Percentiles rank a stretch among this genome's conserved stretches.
These are phyloP conservation scores for Apodemia duryi DNA, from an alignment of 2,888 invertebrate species.

Conservation along the genomic window DNA sequence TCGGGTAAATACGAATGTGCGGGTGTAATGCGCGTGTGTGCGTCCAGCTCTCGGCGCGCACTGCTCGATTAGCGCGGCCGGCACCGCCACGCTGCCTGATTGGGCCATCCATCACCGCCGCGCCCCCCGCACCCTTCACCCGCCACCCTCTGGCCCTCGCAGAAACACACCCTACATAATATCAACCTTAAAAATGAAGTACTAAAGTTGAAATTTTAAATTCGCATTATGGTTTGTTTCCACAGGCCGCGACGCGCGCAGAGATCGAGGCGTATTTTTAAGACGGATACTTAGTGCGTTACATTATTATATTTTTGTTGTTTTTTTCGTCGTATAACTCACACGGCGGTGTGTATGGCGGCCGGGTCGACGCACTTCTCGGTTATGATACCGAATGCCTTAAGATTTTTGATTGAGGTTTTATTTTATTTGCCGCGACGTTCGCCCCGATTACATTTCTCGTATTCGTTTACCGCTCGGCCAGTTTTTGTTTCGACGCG, in stretches of 20 bases:
- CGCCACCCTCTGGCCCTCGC: constrained; percentile 39
- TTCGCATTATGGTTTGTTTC: constrained; percentile 28
- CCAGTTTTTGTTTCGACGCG: constrained; percentile 71
- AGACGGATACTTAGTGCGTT: constrained; percentile 77
- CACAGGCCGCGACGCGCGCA: constrained; percentile 62
- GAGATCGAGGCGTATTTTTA: constrained; percentile 71
- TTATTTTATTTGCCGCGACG: constrained; percentile 72
- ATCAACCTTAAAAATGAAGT: constrained; percentile 17
- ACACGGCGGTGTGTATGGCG: constrained; percentile 62
- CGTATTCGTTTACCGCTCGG: constrained; percentile 70
- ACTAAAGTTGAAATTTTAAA: background rate
- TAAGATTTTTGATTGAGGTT: constrained; percentile 76
- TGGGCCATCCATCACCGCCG: constrained; percentile 79
- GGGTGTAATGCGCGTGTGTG: constrained; percentile 49
- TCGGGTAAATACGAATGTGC: constrained; percentile 28
- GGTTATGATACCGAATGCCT: constrained; percentile 74
- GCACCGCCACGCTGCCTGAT: constrained; percentile 74
- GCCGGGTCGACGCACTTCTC: constrained; percentile 70
- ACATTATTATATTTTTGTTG: constrained; percentile 74
- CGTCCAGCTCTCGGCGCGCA: constrained; percentile 63
- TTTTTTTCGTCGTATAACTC: constrained; percentile 68
- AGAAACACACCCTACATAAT: constrained; percentile 33
- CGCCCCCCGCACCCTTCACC: constrained; percentile 59
- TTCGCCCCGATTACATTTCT: constrained; percentile 70
- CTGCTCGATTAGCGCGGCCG: constrained; percentile 73